Percentiles rank a stretch among this genome's conserved stretches.
Evolutionary conservation across 2,888 invertebrate genomes (phyloP).

Genomic region (Pelosia muscerda): DNA sequence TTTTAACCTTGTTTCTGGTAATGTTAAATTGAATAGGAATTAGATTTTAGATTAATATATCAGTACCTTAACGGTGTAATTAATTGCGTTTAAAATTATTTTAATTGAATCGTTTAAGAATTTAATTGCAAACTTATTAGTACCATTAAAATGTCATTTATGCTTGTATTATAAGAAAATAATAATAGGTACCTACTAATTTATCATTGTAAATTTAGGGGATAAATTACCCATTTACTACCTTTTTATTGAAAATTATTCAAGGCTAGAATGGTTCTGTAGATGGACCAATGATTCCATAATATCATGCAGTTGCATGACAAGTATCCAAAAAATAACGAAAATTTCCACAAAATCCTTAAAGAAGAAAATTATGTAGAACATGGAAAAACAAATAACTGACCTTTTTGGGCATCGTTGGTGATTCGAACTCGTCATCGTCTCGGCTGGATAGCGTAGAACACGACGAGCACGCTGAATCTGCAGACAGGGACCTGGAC

Average conservation of each 20-base stretch:
- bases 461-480: constrained; percentile 92
- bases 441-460: constrained; percentile 92
- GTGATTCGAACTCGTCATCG: constrained; percentile 86
- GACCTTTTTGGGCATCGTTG: constrained; percentile 83
- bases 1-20: background rate
- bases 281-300: background rate
- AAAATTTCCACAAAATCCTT: no score
- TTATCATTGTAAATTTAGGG: no score
- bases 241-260: background rate
- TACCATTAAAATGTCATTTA: background rate
- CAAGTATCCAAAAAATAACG: background rate
- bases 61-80: background rate
- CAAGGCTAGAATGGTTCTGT: background rate
- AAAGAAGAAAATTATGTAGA: no score
- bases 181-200: no score
- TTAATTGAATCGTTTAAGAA: background rate
- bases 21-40: background rate
- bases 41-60: background rate
- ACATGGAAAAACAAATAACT: constrained; percentile 44
- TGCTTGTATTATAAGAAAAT: background rate
- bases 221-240: background rate
- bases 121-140: background rate
- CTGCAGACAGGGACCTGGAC: constrained; percentile 86
- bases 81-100: background rate
- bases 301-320: background rate